These are phyloP conservation scores for Mastigias papua DNA, from an alignment of 30 jellyfish, hydroid and myxozoan species.

Conservation along the genomic window DNA sequence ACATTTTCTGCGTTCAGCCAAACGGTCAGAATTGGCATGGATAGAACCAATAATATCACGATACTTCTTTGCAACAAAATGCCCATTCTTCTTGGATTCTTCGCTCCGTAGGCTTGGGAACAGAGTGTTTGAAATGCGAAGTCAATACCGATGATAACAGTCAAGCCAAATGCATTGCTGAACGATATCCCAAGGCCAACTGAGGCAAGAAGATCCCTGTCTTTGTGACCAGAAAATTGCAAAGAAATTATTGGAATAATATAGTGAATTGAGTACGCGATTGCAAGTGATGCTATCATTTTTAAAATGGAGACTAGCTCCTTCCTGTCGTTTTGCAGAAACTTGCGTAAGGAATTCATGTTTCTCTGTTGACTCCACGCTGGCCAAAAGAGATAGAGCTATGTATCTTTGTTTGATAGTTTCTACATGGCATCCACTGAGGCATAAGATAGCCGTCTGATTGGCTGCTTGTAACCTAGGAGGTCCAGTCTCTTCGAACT, in stretches of 20 bases:
- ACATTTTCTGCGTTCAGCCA: conserved; percentile 16
- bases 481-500: too few species aligned
- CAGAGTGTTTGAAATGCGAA: conserved; percentile 8
- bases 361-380: too few species aligned
- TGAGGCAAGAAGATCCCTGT: conserved; percentile 27
- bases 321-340: too few species aligned
- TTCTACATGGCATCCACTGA: too few species aligned
- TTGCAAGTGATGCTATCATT: neutral
- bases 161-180: conserved; percentile 26
- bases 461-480: too few species aligned
- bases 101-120: conserved; percentile 12
- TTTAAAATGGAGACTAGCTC: neutral
- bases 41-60: neutral
- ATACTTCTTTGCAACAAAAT: conserved; percentile 30
- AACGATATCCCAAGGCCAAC: conserved; percentile 25
- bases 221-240: conserved; percentile 10
- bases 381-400: too few species aligned
- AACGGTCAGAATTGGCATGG: neutral
- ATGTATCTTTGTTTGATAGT: too few species aligned
- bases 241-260: conserved; percentile 2
- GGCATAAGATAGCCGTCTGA: too few species aligned
- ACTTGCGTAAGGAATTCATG: too few species aligned
- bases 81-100: too few species aligned
- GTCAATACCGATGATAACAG: neutral
- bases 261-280: neutral